phyloP scores from a whole-genome alignment of 2,797 vertebrate genomes.

The Ara ararauna region DNA sequence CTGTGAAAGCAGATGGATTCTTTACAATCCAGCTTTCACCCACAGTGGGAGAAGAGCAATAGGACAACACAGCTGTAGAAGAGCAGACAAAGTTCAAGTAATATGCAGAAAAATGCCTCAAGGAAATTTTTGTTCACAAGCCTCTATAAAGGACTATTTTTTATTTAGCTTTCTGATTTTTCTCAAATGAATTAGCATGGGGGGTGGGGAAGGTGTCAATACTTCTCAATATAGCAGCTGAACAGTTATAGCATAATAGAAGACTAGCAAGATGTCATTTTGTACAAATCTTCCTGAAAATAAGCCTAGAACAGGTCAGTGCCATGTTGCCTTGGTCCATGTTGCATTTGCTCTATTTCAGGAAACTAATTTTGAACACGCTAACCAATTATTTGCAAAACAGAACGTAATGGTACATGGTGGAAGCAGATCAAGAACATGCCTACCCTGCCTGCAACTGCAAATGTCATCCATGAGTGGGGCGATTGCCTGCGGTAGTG shows the following conservation, averaged over 20 bases:
- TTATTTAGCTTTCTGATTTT: neutral
- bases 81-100: neutral
- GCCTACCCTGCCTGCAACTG: neutral
- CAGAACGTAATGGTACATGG: accelerated
- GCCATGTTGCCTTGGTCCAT: neutral
- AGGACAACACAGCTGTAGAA: neutral
- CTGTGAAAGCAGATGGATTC: neutral
- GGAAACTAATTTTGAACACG: neutral
- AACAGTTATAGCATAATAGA: neutral
- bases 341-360: neutral
- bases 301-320: neutral
- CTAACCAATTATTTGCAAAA: neutral
- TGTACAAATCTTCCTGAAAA: neutral
- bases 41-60: neutral
- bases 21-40: neutral
- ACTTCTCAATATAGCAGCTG: neutral
- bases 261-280: neutral
- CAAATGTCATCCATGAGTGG: accelerated
- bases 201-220: neutral
- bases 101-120: neutral
- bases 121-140: neutral
- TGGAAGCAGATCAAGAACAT: neutral
- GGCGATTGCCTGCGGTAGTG: accelerated
- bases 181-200: neutral
- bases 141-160: neutral